These are phyloP conservation scores for Minunthozetes semirufus DNA, from an alignment of 2,888 invertebrate genomes.

Conservation along the genomic window DNA sequence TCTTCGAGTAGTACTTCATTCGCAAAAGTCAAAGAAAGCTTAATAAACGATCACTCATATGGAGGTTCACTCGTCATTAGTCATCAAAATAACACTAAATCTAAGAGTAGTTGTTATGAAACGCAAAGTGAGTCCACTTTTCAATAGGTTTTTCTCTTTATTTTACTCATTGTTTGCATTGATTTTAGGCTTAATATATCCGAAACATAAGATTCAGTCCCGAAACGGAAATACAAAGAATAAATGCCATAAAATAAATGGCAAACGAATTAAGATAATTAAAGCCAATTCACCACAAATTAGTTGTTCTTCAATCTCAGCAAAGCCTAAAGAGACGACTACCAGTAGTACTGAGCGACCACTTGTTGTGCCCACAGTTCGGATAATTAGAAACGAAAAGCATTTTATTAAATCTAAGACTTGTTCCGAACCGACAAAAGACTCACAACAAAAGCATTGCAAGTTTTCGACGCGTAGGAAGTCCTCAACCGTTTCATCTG, in stretches of 20 bases:
- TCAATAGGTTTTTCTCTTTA: neutral
- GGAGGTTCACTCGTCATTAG: constrained; percentile 32
- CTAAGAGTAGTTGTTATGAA: constrained; percentile 16
- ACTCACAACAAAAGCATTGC: neutral
- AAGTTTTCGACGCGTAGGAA: constrained; percentile 21
- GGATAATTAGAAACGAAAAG: constrained; percentile 22
- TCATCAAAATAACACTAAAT: constrained; percentile 11
- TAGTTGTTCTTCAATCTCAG: neutral
- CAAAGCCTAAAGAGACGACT: neutral
- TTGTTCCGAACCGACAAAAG: neutral
- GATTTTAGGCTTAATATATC: constrained; percentile 17
- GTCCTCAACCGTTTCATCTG: constrained; percentile 6
- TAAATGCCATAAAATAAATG: constrained; percentile 26
- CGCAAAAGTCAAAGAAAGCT: constrained; percentile 22
- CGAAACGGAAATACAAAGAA: neutral
- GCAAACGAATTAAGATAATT: constrained; percentile 15
- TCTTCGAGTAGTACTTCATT: constrained; percentile 21
- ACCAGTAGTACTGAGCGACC: neutral
- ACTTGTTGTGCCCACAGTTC: neutral
- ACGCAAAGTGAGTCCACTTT: constrained; percentile 25
- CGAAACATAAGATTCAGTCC: constrained; percentile 17
- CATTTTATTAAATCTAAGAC: constrained; percentile 20
- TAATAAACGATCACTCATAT: constrained; percentile 37
- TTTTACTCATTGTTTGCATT: neutral
- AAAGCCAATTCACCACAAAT: constrained; percentile 17